These are phyloP conservation scores for Metacarcinus magister DNA, from an alignment of 2,888 invertebrate genomes.

Conservation along the genomic window DNA sequence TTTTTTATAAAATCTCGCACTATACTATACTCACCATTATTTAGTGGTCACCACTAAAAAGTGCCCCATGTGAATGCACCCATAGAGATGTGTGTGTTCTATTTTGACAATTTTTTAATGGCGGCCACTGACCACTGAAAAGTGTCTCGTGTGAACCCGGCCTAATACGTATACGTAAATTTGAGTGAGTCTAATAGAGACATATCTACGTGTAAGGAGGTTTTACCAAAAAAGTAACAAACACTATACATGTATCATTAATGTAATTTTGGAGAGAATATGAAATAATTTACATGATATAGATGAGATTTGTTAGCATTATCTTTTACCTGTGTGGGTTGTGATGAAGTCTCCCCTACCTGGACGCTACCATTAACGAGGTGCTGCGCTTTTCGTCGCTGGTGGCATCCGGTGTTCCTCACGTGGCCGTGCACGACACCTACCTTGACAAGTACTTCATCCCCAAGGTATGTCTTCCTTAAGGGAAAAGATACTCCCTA, in stretches of 20 bases:
- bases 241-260: background rate
- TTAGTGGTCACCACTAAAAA: too few relatives aligned
- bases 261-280: background rate
- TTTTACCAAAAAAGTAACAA: background rate
- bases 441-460: constrained; percentile 56
- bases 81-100: too few relatives aligned
- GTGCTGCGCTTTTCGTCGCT: constrained; percentile 45
- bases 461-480: constrained; percentile 52
- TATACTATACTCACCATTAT: too few relatives aligned
- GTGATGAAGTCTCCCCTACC: constrained; percentile 43
- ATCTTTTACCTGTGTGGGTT: background rate
- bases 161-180: background rate
- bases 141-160: too few relatives aligned
- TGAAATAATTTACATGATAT: background rate
- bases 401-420: background rate
- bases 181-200: background rate
- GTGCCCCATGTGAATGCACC: too few relatives aligned
- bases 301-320: background rate
- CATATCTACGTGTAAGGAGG: background rate
- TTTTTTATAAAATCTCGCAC: too few relatives aligned
- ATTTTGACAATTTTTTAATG: too few relatives aligned
- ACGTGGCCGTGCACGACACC: constrained; percentile 40
- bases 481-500: background rate
- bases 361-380: constrained; percentile 57
- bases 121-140: too few relatives aligned